Conservation (phyloP, 2,888 invertebrate genomes). For the Thymelicus acteon region DNA sequence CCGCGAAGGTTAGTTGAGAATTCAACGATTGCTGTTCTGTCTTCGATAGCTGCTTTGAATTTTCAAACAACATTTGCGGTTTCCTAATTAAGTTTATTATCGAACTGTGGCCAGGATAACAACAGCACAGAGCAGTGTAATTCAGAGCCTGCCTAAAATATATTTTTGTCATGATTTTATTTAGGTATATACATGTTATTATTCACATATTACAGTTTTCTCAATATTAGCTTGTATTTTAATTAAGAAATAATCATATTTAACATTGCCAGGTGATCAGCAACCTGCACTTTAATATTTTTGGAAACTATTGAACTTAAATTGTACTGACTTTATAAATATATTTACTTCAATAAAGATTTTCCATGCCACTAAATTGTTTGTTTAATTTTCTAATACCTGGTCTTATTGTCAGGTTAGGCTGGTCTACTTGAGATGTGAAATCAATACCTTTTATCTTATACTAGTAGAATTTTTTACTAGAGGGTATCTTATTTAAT, state of each 20-base stretch:
- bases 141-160: conserved; percentile 84
- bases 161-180: conserved; percentile 86
- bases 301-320: conserved; percentile 86
- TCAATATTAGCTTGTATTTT: conserved; percentile 86
- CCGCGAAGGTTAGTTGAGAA: conserved; percentile 74
- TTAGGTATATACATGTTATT: conserved; percentile 85
- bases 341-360: conserved; percentile 86
- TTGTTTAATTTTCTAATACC: conserved; percentile 28
- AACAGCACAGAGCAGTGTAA: conserved; percentile 81
- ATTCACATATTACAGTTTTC: conserved; percentile 86
- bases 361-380: conserved; percentile 81
- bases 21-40: conserved; percentile 62
- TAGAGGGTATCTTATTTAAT: background rate
- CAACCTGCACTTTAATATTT: conserved; percentile 86
- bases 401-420: conserved; percentile 27
- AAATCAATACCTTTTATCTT: background rate
- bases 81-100: conserved; percentile 78
- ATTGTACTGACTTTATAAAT: conserved; percentile 86
- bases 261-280: conserved; percentile 86
- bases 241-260: conserved; percentile 86
- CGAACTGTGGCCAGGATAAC: conserved; percentile 82
- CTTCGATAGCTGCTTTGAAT: conserved; percentile 66
- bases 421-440: conserved; percentile 29
- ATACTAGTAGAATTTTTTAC: background rate
- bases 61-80: conserved; percentile 74